Base-by-base conservation (phyloP, 2,113 vertebrate genomes). In the Gobiocypris rarus region DNA sequence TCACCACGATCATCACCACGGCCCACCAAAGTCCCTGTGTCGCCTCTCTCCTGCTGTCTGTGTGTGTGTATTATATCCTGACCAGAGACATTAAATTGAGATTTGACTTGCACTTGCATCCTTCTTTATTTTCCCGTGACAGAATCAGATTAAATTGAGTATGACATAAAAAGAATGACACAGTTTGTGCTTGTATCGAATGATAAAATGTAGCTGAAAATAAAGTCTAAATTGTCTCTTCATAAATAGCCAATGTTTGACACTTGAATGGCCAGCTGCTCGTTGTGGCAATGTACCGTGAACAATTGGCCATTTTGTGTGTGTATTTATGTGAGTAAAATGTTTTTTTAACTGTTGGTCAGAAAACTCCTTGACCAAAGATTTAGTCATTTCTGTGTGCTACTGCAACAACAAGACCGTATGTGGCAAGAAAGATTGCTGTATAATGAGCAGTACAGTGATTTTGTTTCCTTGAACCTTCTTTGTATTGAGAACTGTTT, bases 241-340 rank as follows among this genome's bases (percentile, higher is more conserved):
- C 22, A n/a, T 71, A 71, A 71, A 71, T 45, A 71, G 22, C 41
- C 22, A 2, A 71, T 73, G 15, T 48, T 73, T 15, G 41, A 48
- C 69, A 73, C 69, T 73, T 3, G 11, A 73, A 14, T 48, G 69
- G 13, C 69, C 69, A 48, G 11, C n/a, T 73, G 70, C 41, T 73
- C 1, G 26, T 45, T 73, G 41, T 73, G 69, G 1, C 41, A 73
- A 26, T 48, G n/a, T 3, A 1, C 41, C 1, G 13, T 26, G 22
- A 14, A 73, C 69, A 73, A 73, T 73, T 73, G 34, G 38, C 70
- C 10, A 24, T 73, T 73, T 73, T 6, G 26, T 26, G 13, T 15
- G 5, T 73, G 38, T 73, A 48, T 73, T 73, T 73, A 9, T 48
- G 24, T 26, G 5, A 48, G 38, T 14, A 2, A 73, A 8, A 71